Evolutionary conservation across 1,140 invertebrate genomes (phyloP).

Genomic region (Lerema accius): DNA sequence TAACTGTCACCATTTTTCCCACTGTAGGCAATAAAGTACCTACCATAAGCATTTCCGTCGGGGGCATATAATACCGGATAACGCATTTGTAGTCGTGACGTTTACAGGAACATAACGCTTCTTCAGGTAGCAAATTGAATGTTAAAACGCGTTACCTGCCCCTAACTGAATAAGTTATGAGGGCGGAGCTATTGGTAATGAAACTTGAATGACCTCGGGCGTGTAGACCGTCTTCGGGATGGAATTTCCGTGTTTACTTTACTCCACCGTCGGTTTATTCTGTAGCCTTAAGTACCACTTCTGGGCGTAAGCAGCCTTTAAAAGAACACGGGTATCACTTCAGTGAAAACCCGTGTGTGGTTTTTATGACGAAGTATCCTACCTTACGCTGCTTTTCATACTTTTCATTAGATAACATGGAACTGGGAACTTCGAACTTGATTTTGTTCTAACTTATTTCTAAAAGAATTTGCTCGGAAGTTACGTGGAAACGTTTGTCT

Average conservation of each 20-base stretch:
- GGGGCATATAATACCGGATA: no score
- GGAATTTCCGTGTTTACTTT: slow-evolving; percentile 71
- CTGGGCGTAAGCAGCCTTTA: slow-evolving; percentile 42
- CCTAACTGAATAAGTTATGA: slow-evolving; percentile 79
- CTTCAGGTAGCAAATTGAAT: slow-evolving; percentile 75
- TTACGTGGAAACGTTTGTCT: no score
- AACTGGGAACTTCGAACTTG: neutral
- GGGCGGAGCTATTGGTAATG: slow-evolving; percentile 74
- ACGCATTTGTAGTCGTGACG: slow-evolving; percentile 48
- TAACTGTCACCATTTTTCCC: no score
- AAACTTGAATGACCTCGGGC: slow-evolving; percentile 76
- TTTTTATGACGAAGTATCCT: slow-evolving; percentile 19
- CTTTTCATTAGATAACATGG: slow-evolving; percentile 15
- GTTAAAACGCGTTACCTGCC: slow-evolving; percentile 77
- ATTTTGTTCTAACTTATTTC: slow-evolving; percentile 2
- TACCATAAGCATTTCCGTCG: no score
- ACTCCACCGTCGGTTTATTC: slow-evolving; percentile 53
- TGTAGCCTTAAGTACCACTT: slow-evolving; percentile 62
- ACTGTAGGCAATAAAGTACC: no score
- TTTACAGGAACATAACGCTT: slow-evolving; percentile 64
- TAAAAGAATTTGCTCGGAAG: no score
- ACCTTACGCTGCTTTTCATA: slow-evolving; percentile 14
- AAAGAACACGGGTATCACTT: slow-evolving; percentile 38
- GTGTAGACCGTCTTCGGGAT: slow-evolving; percentile 60
- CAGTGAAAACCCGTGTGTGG: slow-evolving; percentile 20